Evolutionary conservation across 1,140 invertebrate genomes (phyloP).

Genomic region (Brachystomella parvula): DNA sequence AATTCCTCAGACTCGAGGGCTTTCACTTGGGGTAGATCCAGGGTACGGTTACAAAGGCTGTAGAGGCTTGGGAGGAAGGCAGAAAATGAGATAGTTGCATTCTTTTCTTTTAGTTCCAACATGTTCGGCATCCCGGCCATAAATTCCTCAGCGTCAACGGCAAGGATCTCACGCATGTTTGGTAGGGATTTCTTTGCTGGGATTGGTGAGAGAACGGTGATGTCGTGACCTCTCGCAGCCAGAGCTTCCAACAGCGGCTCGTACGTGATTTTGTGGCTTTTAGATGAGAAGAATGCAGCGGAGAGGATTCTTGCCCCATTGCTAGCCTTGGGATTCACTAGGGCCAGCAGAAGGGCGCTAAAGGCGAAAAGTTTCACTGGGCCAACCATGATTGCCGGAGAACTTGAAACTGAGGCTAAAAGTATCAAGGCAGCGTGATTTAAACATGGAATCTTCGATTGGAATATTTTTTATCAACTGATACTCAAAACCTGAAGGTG

Average conservation of each 20-base stretch:
- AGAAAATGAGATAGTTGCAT: background rate
- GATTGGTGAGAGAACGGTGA: constrained; percentile 41
- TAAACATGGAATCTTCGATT: no score
- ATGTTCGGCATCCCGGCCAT: background rate
- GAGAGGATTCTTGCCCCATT: no score
- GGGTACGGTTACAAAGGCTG: background rate
- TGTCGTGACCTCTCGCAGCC: constrained; percentile 38
- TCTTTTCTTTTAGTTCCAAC: background rate
- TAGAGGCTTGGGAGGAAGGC: background rate
- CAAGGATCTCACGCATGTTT: constrained; percentile 20
- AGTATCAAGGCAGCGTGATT: no score
- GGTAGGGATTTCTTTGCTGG: constrained; percentile 40
- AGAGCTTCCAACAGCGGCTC: constrained; percentile 32
- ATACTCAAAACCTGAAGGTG: no score
- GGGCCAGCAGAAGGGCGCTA: no score
- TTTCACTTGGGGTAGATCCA: constrained; percentile 4
- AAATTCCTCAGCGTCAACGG: constrained; percentile 1
- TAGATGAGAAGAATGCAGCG: no score
- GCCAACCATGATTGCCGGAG: no score
- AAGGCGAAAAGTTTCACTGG: no score
- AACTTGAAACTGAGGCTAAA: no score
- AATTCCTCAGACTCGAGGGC: constrained; percentile 40
- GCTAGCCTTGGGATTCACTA: no score
- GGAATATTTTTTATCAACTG: no score
- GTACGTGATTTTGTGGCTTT: constrained; percentile 21